phyloP scores from a whole-genome alignment of 1,140 invertebrate species.

The Venturia canescens region DNA sequence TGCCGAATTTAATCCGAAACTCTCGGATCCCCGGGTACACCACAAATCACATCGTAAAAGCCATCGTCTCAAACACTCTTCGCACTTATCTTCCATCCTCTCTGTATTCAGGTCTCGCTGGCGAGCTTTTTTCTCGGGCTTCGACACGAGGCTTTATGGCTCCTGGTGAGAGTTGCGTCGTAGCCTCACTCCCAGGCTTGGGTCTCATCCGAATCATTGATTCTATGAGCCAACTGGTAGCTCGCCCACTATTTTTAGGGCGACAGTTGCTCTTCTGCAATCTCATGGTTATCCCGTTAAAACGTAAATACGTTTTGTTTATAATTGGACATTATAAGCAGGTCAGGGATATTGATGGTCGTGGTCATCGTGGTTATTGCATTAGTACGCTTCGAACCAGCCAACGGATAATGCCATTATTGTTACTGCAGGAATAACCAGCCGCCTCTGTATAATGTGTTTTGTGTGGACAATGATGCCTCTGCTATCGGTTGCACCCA shows the following conservation, averaged over 20 bases:
- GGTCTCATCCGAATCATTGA: too few relatives aligned
- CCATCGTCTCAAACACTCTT: conserved; percentile 52
- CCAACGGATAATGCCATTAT: neutral
- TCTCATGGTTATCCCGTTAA: too few relatives aligned
- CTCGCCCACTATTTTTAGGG: too few relatives aligned
- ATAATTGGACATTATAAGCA: neutral
- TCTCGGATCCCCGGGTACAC: conserved; percentile 64
- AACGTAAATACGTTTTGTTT: too few relatives aligned
- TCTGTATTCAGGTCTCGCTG: neutral
- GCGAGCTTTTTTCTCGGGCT: neutral
- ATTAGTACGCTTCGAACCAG: neutral
- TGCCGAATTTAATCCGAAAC: conserved; percentile 74
- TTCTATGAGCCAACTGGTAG: too few relatives aligned
- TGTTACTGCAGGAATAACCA: neutral
- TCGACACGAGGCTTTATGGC: neutral
- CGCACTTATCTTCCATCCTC: neutral
- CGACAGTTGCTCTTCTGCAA: too few relatives aligned
- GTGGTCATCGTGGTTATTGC: conserved; percentile 1
- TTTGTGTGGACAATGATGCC: neutral
- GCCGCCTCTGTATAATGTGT: neutral
- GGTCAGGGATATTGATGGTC: neutral
- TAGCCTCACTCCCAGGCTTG: too few relatives aligned
- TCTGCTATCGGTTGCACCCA: neutral
- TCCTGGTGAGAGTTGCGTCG: too few relatives aligned
- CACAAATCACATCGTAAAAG: conserved; percentile 76